Percentiles rank a stretch among this genome's conserved stretches.
Evolutionary conservation across 2,113 vertebrate species (phyloP).

Genomic region (Silurus meridionalis): DNA sequence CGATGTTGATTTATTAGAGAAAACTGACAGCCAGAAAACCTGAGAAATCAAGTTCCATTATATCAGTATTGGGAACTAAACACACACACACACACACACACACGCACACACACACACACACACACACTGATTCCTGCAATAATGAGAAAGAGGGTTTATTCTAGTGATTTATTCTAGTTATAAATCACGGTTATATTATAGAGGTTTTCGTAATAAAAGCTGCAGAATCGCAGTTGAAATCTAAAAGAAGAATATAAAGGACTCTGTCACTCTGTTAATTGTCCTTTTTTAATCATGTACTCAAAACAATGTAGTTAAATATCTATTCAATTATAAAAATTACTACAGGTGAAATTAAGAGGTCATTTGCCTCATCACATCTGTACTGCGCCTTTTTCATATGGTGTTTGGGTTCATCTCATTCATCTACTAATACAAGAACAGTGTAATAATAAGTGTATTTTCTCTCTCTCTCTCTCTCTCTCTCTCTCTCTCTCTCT

Average conservation of each 20-base stretch:
- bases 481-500: neutral
- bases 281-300: neutral
- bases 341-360: too few species aligned
- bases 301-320: neutral
- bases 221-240: neutral
- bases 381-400: too few species aligned
- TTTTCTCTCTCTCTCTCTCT: neutral
- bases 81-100: too few species aligned
- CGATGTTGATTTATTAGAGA: neutral
- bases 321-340: too few species aligned
- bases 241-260: too few species aligned
- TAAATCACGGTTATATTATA: neutral
- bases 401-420: too few species aligned
- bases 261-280: neutral
- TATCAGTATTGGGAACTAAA: neutral
- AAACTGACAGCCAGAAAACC: neutral
- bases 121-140: too few species aligned
- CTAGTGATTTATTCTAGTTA: neutral
- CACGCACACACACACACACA: too few species aligned
- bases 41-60: neutral
- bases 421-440: too few species aligned
- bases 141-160: neutral
- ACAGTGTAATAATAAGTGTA: too few species aligned
- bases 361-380: too few species aligned
- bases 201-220: neutral